A percentile compares a stretch with the other conserved stretches of the same genome.
phyloP scores from a whole-genome alignment of 2,113 vertebrate genomes.

The Urocolius indicus region DNA sequence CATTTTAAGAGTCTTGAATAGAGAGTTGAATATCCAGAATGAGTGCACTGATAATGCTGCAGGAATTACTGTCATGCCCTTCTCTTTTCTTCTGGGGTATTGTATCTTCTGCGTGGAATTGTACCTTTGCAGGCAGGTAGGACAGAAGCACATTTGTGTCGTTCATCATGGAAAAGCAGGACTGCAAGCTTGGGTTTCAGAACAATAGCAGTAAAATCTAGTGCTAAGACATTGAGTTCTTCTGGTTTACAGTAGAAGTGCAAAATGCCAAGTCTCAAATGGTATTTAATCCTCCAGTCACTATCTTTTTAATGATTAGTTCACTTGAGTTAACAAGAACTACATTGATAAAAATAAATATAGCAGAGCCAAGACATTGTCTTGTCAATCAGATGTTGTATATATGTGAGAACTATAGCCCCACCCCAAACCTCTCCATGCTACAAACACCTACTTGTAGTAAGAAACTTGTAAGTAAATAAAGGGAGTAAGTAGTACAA shows the following conservation, averaged over 20 bases:
- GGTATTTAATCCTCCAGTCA: not conserved
- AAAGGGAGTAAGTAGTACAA: not conserved
- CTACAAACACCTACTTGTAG: not conserved
- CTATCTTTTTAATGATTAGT: not conserved
- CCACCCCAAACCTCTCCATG: not conserved
- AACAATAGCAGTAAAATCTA: not conserved
- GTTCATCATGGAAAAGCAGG: not conserved
- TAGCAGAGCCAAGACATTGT: not conserved
- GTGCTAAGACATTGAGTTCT: not conserved
- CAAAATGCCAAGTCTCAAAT: not conserved
- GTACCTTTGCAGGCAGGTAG: not conserved
- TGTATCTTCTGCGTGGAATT: not conserved
- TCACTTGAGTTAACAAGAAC: not conserved
- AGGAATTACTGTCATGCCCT: not conserved
- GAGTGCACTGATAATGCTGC: fast-evolving
- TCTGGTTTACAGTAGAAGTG: not conserved
- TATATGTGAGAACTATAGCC: fast-evolving
- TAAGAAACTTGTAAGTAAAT: not conserved
- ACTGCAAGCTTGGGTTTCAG: not conserved
- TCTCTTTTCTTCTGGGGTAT: not conserved
- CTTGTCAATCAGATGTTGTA: not conserved
- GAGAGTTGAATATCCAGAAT: fast-evolving
- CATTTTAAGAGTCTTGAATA: not conserved
- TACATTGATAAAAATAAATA: not conserved
- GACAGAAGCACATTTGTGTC: not conserved